phyloP scores from a whole-genome alignment of 30 jellyfish, hydroid and myxozoan species.

The Sanderia malayensis region DNA sequence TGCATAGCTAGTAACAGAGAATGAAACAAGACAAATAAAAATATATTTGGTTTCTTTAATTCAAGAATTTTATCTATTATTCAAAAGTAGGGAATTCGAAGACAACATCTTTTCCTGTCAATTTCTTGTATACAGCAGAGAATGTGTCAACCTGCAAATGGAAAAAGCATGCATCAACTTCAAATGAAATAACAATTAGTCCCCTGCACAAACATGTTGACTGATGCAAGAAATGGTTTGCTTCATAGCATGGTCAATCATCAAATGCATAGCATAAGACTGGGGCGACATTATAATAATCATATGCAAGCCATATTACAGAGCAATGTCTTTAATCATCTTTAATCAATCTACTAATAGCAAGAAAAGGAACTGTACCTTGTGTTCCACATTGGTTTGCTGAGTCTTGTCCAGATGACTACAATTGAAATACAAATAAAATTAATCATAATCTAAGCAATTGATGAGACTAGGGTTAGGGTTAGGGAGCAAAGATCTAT shows the following conservation, averaged over 20 bases:
- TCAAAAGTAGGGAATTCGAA: conserved; percentile 71
- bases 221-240: conserved; percentile 18
- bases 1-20: no score
- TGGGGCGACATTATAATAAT: conserved; percentile 67
- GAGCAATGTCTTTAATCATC: background rate
- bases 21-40: background rate
- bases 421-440: background rate
- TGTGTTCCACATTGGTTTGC: conserved; percentile 90
- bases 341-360: background rate
- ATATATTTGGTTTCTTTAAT: background rate
- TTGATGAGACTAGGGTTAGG: no score
- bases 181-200: no score
- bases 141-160: conserved; percentile 80
- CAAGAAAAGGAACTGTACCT: conserved; percentile 37
- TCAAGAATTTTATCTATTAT: conserved; percentile 14
- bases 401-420: conserved; percentile 84
- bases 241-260: conserved; percentile 57
- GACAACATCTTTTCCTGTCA: conserved; percentile 93
- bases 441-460: conserved; percentile 33
- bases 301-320: background rate
- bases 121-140: conserved; percentile 92
- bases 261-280: conserved; percentile 67
- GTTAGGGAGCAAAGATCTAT: no score
- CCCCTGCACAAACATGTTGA: no score
- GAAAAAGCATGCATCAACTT: no score